A percentile compares a stretch with the other conserved stretches of the same genome.
Conservation (phyloP, 2,113 vertebrate species). For the Chionodraco myersi region DNA sequence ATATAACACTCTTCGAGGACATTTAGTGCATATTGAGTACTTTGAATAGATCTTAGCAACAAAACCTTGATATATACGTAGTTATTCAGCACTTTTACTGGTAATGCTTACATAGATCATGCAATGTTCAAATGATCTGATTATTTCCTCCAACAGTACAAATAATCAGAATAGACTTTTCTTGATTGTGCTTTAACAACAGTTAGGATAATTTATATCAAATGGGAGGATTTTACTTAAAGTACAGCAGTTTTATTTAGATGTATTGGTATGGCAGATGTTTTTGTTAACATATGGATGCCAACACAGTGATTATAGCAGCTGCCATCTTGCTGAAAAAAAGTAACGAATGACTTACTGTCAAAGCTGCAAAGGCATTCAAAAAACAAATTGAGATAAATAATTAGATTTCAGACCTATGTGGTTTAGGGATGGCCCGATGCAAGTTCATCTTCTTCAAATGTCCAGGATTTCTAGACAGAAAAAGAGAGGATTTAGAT, state of each 20-base stretch:
- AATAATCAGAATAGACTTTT: not conserved
- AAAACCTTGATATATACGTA: too few relatives aligned
- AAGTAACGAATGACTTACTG: constrained; percentile 53
- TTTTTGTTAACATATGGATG: constrained; percentile 18
- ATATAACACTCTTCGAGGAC: too few relatives aligned
- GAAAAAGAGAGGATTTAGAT: constrained; percentile 78
- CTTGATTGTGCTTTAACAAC: not conserved
- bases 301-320: constrained; percentile 42
- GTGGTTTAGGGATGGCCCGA: constrained; percentile 89
- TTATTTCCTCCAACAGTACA: not conserved
- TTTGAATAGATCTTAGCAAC: not conserved
- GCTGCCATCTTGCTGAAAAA: constrained; percentile 37
- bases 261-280: constrained; percentile 15
- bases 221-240: not conserved
- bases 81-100: not conserved
- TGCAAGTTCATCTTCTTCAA: constrained; percentile 89
- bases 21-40: not conserved
- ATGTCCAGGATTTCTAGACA: constrained; percentile 89
- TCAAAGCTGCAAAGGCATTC: constrained; percentile 32
- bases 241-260: not conserved
- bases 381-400: constrained; percentile 3
- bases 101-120: too few relatives aligned
- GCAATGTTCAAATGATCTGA: not conserved
- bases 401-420: constrained; percentile 87
- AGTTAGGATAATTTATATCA: not conserved